Conservation (phyloP, 1,140 invertebrate genomes). For the Charaxes varanes region DNA sequence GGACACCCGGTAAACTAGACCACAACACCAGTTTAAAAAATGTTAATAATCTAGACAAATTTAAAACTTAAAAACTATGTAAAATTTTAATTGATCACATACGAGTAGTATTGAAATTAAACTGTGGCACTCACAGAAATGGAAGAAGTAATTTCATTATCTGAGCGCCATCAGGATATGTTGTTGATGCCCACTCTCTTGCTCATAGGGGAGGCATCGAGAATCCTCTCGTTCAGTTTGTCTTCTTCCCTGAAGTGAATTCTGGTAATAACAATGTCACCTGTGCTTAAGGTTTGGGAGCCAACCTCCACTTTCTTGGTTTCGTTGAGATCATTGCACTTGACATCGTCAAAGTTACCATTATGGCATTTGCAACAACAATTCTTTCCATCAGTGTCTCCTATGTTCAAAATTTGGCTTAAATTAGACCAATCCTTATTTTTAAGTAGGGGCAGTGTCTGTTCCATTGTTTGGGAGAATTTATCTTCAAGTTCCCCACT, state of each 20-base stretch:
- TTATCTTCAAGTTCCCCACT: slow-evolving; percentile 65
- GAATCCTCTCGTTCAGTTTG: slow-evolving; percentile 73
- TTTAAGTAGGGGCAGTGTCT: slow-evolving; percentile 67
- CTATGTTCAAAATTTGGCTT: slow-evolving; percentile 64
- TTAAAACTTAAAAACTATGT: slow-evolving; percentile 46
- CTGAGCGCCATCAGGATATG: slow-evolving; percentile 61
- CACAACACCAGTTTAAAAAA: slow-evolving; percentile 26
- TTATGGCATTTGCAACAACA: slow-evolving; percentile 76
- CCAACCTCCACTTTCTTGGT: slow-evolving; percentile 71
- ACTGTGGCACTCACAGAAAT: slow-evolving; percentile 62
- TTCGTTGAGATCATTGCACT: slow-evolving; percentile 68
- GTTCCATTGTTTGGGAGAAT: slow-evolving; percentile 69
- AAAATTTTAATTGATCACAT: slow-evolving; percentile 59
- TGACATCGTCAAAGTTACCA: slow-evolving; percentile 43
- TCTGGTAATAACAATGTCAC: slow-evolving; percentile 93
- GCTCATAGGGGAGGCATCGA: slow-evolving; percentile 66
- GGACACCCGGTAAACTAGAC: slow-evolving; percentile 36
- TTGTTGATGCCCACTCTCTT: slow-evolving; percentile 60
- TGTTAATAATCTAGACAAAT: slow-evolving; percentile 25
- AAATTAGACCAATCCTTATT: slow-evolving; percentile 69
- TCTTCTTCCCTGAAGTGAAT: slow-evolving; percentile 87
- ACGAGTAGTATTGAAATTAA: slow-evolving; percentile 51
- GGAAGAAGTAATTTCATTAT: slow-evolving; percentile 31
- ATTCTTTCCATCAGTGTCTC: slow-evolving; percentile 55
- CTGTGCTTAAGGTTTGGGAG: slow-evolving; percentile 92